These are phyloP conservation scores for Orthochromis indermauri DNA, from an alignment of 2,113 vertebrate species.

Conservation along the genomic window DNA sequence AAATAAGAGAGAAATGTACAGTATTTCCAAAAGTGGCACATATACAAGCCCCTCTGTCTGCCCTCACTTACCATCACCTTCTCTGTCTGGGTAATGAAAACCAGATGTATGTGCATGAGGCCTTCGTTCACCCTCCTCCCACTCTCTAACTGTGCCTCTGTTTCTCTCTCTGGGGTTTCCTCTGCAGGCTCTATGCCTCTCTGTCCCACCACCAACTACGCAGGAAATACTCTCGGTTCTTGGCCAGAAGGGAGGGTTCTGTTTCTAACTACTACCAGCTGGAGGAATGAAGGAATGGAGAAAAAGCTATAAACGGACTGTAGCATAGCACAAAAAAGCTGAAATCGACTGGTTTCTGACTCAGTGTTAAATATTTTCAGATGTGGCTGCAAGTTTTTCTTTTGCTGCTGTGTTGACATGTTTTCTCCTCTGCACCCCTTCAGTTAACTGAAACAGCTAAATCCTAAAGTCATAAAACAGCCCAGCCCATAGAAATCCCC, in stretches of 20 bases:
- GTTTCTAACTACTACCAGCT: slow-evolving; percentile 68
- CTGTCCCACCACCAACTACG: not conserved
- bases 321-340: not conserved
- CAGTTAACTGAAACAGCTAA: not conserved
- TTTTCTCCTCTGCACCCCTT: not conserved
- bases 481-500: not conserved
- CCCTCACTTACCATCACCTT: slow-evolving; percentile 27
- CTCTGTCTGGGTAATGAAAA: slow-evolving; percentile 52
- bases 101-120: slow-evolving; percentile 60
- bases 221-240: slow-evolving; percentile 69
- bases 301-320: not conserved
- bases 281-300: slow-evolving; percentile 40
- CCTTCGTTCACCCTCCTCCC: not conserved
- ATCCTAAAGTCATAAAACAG: not conserved
- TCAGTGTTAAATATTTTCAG: not conserved
- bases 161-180: slow-evolving; percentile 13
- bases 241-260: slow-evolving; percentile 60
- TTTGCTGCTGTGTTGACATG: not conserved
- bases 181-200: slow-evolving; percentile 30
- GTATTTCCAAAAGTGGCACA: slow-evolving; percentile 13
- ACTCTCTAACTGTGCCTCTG: not conserved
- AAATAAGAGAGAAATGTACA: not conserved
- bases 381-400: not conserved
- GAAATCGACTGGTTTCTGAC: not conserved
- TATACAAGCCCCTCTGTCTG: slow-evolving; percentile 38